Conservation (phyloP, 1,140 invertebrate genomes). For the Trichonephila inaurata region DNA sequence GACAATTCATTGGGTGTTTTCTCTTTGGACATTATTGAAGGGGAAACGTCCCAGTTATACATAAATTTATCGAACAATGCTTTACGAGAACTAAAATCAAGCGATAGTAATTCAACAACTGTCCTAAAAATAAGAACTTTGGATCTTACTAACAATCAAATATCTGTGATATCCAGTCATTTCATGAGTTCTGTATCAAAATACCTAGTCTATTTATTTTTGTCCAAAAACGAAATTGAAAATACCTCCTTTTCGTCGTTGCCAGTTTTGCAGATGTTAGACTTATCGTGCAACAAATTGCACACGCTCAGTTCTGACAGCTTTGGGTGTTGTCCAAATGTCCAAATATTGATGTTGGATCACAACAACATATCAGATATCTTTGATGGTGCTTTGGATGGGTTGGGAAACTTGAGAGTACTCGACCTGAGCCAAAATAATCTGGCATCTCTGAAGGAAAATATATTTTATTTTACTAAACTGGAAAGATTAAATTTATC, state of each 20-base stretch:
- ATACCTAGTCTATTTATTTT: constrained; percentile 88
- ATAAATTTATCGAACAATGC: constrained; percentile 65
- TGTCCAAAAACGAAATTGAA: constrained; percentile 83
- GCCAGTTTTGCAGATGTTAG: constrained; percentile 33
- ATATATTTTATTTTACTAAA: constrained; percentile 58
- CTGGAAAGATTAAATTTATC: constrained; percentile 72
- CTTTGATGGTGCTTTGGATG: constrained; percentile 85
- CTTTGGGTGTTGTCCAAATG: constrained; percentile 80
- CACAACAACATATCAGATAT: constrained; percentile 88
- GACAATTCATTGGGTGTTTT: constrained; percentile 87
- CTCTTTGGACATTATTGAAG: constrained; percentile 88
- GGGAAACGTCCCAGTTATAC: constrained; percentile 82
- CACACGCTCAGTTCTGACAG: constrained; percentile 82
- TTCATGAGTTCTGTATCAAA: constrained; percentile 91
- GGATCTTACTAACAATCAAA: constrained; percentile 92
- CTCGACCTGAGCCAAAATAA: constrained; percentile 90
- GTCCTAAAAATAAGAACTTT: constrained; percentile 82
- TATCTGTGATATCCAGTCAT: constrained; percentile 87
- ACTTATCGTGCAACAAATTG: constrained; percentile 56
- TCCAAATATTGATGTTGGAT: constrained; percentile 87
- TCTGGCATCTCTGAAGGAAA: constrained; percentile 86
- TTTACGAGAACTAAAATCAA: constrained; percentile 20
- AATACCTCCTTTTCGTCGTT: constrained; percentile 11
- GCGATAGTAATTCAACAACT: neutral
- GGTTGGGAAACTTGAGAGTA: constrained; percentile 87